phyloP scores from a whole-genome alignment of 2,888 invertebrate genomes.

The Danaus chrysippus region DNA sequence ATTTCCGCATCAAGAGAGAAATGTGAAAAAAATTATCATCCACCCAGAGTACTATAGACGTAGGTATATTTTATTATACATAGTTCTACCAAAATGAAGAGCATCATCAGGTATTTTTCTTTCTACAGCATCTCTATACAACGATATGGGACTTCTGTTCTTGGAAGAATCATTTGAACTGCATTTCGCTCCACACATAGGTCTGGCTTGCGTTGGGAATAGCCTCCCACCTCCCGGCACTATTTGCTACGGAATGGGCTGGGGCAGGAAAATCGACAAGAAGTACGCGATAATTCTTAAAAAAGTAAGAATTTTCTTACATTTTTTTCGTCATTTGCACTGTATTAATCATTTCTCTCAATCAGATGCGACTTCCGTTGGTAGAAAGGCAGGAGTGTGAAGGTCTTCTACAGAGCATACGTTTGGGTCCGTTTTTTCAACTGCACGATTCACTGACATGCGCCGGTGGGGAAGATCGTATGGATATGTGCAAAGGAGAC shows the following conservation, averaged over 20 bases:
- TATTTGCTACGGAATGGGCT: conserved; percentile 84
- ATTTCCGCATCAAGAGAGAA: conserved; percentile 83
- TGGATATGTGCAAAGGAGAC: conserved; percentile 87
- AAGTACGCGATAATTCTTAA: conserved; percentile 42
- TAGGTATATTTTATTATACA: conserved; percentile 8
- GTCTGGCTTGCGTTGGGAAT: conserved; percentile 82
- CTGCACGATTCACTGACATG: conserved; percentile 86
- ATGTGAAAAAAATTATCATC: conserved; percentile 74
- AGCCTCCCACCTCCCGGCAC: conserved; percentile 44
- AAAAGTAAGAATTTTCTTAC: conserved; percentile 19
- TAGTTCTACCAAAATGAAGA: not conserved
- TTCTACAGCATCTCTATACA: conserved; percentile 54
- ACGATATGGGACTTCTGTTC: conserved; percentile 27
- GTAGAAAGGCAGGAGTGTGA: conserved; percentile 73
- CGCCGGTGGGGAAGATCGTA: conserved; percentile 85
- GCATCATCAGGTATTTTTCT: not conserved
- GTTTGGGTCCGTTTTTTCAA: conserved; percentile 82
- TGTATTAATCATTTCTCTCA: not conserved
- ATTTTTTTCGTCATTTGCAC: not conserved
- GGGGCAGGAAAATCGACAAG: conserved; percentile 80
- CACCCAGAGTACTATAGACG: conserved; percentile 77
- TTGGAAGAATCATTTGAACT: conserved; percentile 21
- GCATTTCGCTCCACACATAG: conserved; percentile 77
- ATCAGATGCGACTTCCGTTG: conserved; percentile 83
- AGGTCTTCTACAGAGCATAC: conserved; percentile 76